phyloP scores from a whole-genome alignment of 2,888 invertebrate genomes.

The Alsophila aescularia region DNA sequence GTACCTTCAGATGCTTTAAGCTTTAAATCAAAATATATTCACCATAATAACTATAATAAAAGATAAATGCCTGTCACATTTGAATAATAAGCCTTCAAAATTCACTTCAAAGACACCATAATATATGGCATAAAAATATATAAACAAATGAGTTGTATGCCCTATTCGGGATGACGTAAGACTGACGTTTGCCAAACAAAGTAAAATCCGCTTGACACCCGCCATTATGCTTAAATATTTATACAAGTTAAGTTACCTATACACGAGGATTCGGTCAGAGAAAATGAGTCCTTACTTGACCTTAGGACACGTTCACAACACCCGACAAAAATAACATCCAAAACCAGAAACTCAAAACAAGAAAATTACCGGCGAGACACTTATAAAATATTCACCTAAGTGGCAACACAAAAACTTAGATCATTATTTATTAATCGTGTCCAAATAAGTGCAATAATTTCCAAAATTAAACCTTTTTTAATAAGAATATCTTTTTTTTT shows the following conservation, averaged over 20 bases:
- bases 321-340: slow-evolving; percentile 9
- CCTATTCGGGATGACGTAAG: slow-evolving; percentile 62
- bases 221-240: slow-evolving; percentile 58
- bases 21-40: slow-evolving; percentile 10
- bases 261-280: slow-evolving; percentile 32
- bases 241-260: slow-evolving; percentile 41
- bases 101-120: slow-evolving; percentile 19
- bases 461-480: slow-evolving; percentile 22
- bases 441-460: slow-evolving; percentile 26
- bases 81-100: slow-evolving; percentile 22
- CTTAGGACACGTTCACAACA: slow-evolving; percentile 38
- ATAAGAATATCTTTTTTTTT: slow-evolving; percentile 17
- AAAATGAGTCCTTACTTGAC: slow-evolving; percentile 37
- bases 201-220: slow-evolving; percentile 65
- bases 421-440: slow-evolving; percentile 26
- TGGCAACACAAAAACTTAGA: slow-evolving; percentile 22
- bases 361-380: slow-evolving; percentile 24
- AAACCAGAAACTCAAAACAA: slow-evolving; percentile 27
- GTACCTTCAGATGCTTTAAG: slow-evolving; percentile 8
- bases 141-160: slow-evolving; percentile 41
- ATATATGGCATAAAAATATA: slow-evolving; percentile 25
- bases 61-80: slow-evolving; percentile 14
- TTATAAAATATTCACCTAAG: slow-evolving; percentile 24
- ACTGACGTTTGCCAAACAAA: slow-evolving; percentile 50
- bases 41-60: slow-evolving; percentile 16